phyloP scores from a whole-genome alignment of 2,797 vertebrate species.

The Eleutherodactylus coqui region DNA sequence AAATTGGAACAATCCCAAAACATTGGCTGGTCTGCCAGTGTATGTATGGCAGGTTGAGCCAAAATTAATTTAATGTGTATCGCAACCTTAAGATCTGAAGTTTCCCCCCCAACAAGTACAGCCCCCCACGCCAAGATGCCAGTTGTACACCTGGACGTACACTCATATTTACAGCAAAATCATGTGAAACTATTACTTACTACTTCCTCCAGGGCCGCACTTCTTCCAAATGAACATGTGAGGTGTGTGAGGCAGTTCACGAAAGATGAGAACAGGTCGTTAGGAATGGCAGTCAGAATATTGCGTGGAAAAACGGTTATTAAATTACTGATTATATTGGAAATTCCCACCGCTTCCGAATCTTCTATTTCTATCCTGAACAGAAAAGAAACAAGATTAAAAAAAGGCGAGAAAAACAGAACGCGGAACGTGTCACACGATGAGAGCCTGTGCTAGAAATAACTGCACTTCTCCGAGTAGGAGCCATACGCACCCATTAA shows the following conservation, averaged over 20 bases:
- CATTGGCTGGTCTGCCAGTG: too few species aligned
- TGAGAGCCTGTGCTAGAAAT: background rate
- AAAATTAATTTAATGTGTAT: too few species aligned
- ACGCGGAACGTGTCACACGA: background rate
- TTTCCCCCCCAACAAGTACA: too few species aligned
- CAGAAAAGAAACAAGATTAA: constrained; percentile 64
- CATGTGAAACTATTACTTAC: constrained; percentile 74
- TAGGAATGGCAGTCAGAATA: constrained; percentile 91
- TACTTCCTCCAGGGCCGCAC: constrained; percentile 97
- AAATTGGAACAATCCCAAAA: too few species aligned
- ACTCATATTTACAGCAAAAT: background rate
- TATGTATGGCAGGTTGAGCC: too few species aligned
- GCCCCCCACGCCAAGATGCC: background rate
- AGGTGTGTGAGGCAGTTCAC: constrained; percentile 97
- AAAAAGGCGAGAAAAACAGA: background rate
- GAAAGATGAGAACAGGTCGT: constrained; percentile 96
- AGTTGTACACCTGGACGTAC: too few species aligned
- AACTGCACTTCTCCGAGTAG: constrained; percentile 59
- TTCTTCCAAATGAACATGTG: constrained; percentile 97
- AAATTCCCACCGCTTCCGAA: constrained; percentile 96
- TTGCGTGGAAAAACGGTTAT: constrained; percentile 96
- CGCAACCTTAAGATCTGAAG: too few species aligned
- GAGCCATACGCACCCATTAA: constrained; percentile 90
- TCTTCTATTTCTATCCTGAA: constrained; percentile 98
- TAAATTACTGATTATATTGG: constrained; percentile 97